phyloP scores from a whole-genome alignment of 2,113 vertebrate species.

The Pseudois nayaur region DNA sequence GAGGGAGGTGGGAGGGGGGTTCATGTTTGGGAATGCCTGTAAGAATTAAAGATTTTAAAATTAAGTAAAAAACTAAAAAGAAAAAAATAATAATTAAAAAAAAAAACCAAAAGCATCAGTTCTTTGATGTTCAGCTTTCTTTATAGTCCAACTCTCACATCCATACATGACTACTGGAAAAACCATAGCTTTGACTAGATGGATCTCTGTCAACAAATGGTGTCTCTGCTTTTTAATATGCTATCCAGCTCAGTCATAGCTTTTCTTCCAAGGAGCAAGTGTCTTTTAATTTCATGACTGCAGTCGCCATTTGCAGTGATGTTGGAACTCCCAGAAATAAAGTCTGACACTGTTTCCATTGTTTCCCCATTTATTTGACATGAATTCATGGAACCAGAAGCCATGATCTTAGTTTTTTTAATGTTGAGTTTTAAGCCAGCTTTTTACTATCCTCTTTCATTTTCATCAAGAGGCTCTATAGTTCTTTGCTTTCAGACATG shows the following conservation, averaged over 20 bases:
- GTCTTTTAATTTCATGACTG: background rate
- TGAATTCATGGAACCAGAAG: background rate
- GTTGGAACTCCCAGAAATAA: rapidly evolving
- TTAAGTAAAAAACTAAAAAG: too few species aligned
- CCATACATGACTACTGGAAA: background rate
- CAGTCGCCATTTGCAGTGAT: background rate
- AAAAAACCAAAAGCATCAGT: background rate
- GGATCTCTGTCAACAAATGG: background rate
- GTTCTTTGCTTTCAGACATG: background rate
- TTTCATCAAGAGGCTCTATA: background rate
- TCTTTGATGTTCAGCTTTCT: rapidly evolving
- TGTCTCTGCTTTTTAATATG: background rate
- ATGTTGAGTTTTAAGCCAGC: background rate
- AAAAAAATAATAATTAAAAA: too few species aligned
- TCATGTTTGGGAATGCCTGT: too few species aligned
- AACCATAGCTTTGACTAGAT: background rate
- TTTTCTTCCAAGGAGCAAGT: background rate
- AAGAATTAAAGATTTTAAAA: too few species aligned
- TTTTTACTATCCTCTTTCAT: background rate
- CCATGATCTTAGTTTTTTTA: background rate
- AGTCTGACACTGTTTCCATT: background rate
- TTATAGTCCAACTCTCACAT: background rate
- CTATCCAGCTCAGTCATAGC: background rate
- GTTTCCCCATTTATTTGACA: background rate
- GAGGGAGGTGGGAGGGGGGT: too few species aligned